Base-by-base conservation (phyloP, 2,888 invertebrate genomes). In the Lepidonotus clava region DNA sequence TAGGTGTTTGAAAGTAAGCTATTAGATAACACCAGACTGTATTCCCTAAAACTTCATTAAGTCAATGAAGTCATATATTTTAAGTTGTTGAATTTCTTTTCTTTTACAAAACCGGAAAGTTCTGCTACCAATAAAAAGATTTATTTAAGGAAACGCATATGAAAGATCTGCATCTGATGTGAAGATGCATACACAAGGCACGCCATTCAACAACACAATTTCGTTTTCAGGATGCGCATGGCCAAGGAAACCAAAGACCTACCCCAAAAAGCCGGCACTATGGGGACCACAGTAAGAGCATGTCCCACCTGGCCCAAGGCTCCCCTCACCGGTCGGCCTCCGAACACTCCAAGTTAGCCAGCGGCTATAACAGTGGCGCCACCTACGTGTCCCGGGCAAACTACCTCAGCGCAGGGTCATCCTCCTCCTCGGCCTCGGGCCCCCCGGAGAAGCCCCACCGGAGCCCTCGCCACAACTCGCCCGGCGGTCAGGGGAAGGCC, bases 321-420 rank as follows among this genome's bases (percentile, higher is more conserved):
- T 34, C 71, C 14, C 71, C 71, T 11, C 71, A 34, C 80, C 80
- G 41, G 0, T 8, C 32, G 14, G 77, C 77, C 77, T 8, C 38
- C 28, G 80, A 46, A 5, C 80, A 80, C 41, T n/a, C 6, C 6
- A 28, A 11, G 0, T n/a, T n/a, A n/a, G 46, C 40, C 32, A 34
- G 24, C 41, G 28, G 46, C 28, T 6, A 11, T 18, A 41, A 80
- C 46, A 41, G 46, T 80, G 80, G 80, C 4, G 41, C 80, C 36
- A 71, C 71, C 36, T 71, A 71, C 71, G 38, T 71, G 71, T 71
- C 71, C 21, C 71, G 71, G 4, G 80, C 46, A 8, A 80, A 80
- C 80, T 80, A 80, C 80, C 80, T 51, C 46, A 80, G 80, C 46
- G 80, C 80, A 2, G 56, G 34, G 36, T 1, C 67, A 1, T 1